These are phyloP conservation scores for Cynocephalus volans DNA, from an alignment of 2,113 vertebrate genomes.

Conservation along the genomic window DNA sequence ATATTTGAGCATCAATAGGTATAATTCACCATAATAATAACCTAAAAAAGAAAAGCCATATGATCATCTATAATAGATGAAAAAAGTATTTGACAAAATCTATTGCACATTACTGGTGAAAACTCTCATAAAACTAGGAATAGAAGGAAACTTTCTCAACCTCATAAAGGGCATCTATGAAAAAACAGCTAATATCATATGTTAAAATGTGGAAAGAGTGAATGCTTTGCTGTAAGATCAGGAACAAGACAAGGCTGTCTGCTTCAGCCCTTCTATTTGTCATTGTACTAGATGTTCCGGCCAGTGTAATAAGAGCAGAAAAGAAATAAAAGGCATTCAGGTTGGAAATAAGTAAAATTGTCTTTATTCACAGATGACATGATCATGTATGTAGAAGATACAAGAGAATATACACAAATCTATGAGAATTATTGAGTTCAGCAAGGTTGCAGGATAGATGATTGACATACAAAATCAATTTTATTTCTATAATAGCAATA, in stretches of 20 bases:
- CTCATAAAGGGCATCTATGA: neutral
- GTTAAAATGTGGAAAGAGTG: neutral
- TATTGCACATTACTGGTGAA: neutral
- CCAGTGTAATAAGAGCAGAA: neutral
- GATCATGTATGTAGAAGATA: slow-evolving; percentile 5
- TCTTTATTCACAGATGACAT: neutral
- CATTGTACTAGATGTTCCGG: neutral
- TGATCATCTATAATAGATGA: neutral
- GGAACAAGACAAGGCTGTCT: neutral
- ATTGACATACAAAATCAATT: neutral
- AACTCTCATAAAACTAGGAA: neutral
- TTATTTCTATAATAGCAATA: neutral
- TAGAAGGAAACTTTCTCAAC: neutral
- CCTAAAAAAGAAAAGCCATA: neutral
- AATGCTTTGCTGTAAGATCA: neutral
- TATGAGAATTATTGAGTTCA: neutral
- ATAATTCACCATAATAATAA: neutral
- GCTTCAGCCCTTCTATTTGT: neutral
- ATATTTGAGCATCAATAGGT: neutral
- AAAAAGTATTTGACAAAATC: neutral
- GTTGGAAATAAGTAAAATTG: neutral
- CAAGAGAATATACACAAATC: neutral
- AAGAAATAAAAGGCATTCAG: neutral
- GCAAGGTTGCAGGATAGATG: neutral
- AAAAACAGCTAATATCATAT: neutral